phyloP scores from a whole-genome alignment of 2,797 vertebrate genomes.

The Poliocrania exsul region DNA sequence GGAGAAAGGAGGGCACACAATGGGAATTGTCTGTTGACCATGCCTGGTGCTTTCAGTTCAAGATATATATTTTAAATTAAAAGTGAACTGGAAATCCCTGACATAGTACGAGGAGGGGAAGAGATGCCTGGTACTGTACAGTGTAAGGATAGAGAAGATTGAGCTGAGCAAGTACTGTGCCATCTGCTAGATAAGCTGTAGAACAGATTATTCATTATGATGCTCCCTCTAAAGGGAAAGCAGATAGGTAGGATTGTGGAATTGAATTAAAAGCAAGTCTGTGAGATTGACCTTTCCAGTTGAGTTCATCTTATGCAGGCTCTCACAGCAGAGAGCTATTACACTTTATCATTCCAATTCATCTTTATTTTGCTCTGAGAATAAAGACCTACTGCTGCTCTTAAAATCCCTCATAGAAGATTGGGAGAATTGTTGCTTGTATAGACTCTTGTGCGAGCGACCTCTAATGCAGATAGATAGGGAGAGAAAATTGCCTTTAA shows the following conservation, averaged over 20 bases:
- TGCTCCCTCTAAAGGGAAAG: background rate
- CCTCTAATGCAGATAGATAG: background rate
- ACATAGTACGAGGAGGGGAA: background rate
- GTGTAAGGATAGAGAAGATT: background rate
- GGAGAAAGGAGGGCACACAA: background rate
- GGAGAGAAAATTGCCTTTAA: background rate
- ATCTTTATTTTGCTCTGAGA: background rate
- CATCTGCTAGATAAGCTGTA: background rate
- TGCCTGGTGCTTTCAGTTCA: background rate
- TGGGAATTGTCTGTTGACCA: background rate
- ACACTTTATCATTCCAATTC: background rate
- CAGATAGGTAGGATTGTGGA: background rate
- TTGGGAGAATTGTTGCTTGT: background rate
- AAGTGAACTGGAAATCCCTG: background rate
- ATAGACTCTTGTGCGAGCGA: background rate
- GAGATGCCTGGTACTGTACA: background rate
- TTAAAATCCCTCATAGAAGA: background rate
- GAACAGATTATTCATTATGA: background rate
- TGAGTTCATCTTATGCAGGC: background rate
- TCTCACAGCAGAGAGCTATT: background rate
- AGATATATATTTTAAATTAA: background rate
- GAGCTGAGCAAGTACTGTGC: background rate
- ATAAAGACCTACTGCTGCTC: background rate
- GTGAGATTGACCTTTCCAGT: background rate
- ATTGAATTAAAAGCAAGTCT: background rate